Conservation (phyloP, 2,113 vertebrate genomes). For the Ondatra zibethicus region DNA sequence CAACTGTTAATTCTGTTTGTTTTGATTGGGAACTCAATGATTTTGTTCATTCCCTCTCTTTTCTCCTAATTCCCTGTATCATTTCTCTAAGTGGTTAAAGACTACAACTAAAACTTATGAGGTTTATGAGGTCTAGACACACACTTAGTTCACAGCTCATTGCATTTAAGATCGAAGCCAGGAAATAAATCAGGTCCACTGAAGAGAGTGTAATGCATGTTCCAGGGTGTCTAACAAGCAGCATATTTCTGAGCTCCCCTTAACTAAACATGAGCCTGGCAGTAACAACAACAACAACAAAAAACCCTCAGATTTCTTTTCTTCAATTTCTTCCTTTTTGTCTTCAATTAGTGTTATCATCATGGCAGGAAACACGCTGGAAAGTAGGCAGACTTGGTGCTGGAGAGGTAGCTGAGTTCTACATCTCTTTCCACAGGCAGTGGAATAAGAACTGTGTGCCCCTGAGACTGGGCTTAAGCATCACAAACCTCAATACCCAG, state of each 20-base stretch:
- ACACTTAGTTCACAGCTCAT: background rate
- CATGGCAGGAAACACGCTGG: background rate
- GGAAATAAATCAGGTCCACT: background rate
- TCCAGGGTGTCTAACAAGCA: background rate
- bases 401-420: background rate
- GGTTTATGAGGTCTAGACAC: background rate
- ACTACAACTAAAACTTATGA: background rate
- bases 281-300: background rate
- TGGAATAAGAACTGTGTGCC: background rate
- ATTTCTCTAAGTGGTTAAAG: background rate
- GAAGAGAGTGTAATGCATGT: background rate
- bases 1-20: background rate
- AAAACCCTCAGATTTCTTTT: background rate
- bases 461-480: background rate
- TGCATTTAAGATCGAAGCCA: background rate
- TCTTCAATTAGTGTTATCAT: background rate
- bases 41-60: background rate
- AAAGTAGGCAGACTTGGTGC: background rate
- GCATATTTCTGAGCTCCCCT: background rate
- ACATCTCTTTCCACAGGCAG: background rate
- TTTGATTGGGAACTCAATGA: background rate
- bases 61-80: accelerated
- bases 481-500: background rate
- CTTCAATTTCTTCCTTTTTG: background rate
- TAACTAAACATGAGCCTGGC: background rate